Conservation (phyloP, 2,888 invertebrate species). For the Acronicta leporina region DNA sequence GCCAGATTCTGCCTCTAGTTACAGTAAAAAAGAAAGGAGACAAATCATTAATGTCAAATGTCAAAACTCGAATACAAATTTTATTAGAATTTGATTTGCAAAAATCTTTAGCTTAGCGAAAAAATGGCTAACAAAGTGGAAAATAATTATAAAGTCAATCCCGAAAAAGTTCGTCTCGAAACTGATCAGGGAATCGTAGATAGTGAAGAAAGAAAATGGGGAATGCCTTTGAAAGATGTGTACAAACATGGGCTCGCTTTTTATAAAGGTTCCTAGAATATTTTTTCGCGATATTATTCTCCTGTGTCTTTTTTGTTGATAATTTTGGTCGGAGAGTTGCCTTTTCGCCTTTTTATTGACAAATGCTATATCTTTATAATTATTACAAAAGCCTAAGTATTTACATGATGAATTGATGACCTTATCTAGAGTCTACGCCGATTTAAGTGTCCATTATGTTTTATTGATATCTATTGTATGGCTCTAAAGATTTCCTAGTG, state of each 20-base stretch:
- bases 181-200: conserved; percentile 85
- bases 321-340: too few species aligned
- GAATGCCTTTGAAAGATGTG: conserved; percentile 93
- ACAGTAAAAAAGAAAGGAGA: conserved; percentile 24
- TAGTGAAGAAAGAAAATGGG: conserved; percentile 90
- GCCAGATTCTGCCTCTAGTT: background rate
- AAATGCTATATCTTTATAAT: too few species aligned
- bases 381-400: too few species aligned
- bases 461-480: conserved; percentile 18
- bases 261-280: conserved; percentile 93
- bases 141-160: conserved; percentile 73
- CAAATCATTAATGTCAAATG: conserved; percentile 19
- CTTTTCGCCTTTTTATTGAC: background rate
- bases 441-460: conserved; percentile 23
- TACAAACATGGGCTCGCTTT: conserved; percentile 97
- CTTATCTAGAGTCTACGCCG: conserved; percentile 13
- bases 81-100: conserved; percentile 38
- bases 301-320: too few species aligned
- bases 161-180: conserved; percentile 81
- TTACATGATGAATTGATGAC: background rate
- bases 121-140: conserved; percentile 75
- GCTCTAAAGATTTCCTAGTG: conserved; percentile 18
- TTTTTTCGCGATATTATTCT: too few species aligned
- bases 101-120: conserved; percentile 39
- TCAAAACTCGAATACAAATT: conserved; percentile 42